Percentiles rank a stretch among this genome's conserved stretches.
These are phyloP conservation scores for Apostichopus japonicus DNA, from an alignment of 35 echinoderm and acorn worm genomes.

Conservation along the genomic window DNA sequence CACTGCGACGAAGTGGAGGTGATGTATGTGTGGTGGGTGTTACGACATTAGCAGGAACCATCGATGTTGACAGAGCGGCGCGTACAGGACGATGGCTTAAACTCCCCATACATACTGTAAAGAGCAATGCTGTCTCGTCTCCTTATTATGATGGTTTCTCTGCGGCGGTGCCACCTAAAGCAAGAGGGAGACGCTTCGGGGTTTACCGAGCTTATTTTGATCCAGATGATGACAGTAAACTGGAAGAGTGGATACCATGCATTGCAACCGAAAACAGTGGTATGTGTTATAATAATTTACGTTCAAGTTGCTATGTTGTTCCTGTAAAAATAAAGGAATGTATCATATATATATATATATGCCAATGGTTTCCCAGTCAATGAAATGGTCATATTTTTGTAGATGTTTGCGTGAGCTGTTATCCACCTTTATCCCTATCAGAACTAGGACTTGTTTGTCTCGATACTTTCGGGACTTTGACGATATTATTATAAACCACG, in stretches of 20 bases:
- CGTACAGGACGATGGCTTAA: background rate
- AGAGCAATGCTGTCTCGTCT: background rate
- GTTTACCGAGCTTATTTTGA: background rate
- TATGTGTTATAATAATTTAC: background rate
- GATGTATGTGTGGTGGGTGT: background rate
- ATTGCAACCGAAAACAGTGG: slow-evolving; percentile 27
- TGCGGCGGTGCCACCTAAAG: background rate
- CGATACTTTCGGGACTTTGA: too few relatives aligned
- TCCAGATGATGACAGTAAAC: background rate
- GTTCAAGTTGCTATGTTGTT: too few relatives aligned
- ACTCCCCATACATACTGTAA: background rate
- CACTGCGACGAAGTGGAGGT: background rate
- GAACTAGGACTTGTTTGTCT: too few relatives aligned
- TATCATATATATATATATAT: too few relatives aligned
- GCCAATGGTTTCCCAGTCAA: too few relatives aligned
- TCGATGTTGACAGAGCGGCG: background rate
- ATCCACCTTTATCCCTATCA: too few relatives aligned
- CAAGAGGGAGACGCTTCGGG: background rate
- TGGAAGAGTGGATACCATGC: background rate
- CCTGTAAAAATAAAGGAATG: too few relatives aligned
- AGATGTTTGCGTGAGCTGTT: too few relatives aligned
- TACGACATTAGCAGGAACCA: background rate
- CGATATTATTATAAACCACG: too few relatives aligned
- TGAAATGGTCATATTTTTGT: too few relatives aligned
- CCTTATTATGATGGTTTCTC: background rate